Percentiles rank a stretch among this genome's conserved stretches.
Evolutionary conservation across 1,140 invertebrate species (phyloP).

Genomic region (Araneus ventricosus): DNA sequence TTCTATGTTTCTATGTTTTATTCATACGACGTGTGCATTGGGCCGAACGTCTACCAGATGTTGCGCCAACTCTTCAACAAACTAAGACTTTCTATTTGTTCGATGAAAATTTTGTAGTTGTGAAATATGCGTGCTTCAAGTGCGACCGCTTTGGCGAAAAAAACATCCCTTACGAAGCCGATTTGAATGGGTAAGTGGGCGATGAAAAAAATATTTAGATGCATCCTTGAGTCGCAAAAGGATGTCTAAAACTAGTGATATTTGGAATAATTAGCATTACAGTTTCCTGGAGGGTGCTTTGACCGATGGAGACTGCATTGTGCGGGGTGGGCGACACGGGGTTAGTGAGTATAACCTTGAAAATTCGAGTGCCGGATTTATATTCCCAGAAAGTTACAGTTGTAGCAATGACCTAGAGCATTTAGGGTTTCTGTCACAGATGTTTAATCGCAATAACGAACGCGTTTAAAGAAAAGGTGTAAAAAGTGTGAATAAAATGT

Average conservation of each 20-base stretch:
- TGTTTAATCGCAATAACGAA: not conserved
- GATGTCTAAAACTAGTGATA: not conserved
- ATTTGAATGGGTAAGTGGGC: not conserved
- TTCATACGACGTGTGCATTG: conserved; percentile 37
- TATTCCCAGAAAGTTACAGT: not conserved
- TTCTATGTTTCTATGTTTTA: conserved; percentile 4
- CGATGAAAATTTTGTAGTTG: conserved; percentile 53
- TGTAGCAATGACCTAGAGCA: conserved; percentile 14
- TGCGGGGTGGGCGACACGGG: not conserved
- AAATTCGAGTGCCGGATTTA: not conserved
- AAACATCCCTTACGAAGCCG: not conserved
- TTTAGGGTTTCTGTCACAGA: not conserved
- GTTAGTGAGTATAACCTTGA: conserved; percentile 19
- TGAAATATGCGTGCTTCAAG: conserved; percentile 41
- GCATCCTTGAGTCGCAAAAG: conserved; percentile 10
- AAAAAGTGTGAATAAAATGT: not conserved
- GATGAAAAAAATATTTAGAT: conserved; percentile 23
- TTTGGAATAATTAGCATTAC: conserved; percentile 54
- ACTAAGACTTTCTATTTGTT: conserved; percentile 66
- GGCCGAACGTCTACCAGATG: conserved; percentile 60
- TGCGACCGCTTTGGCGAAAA: not conserved
- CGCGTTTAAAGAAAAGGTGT: not conserved
- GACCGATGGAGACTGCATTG: conserved; percentile 34
- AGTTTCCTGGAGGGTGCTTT: conserved; percentile 42
- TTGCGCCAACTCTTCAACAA: conserved; percentile 49